Percentiles rank a stretch among this genome's conserved stretches.
Conservation (phyloP, 2,113 vertebrate species). For the Tor tambroides region DNA sequence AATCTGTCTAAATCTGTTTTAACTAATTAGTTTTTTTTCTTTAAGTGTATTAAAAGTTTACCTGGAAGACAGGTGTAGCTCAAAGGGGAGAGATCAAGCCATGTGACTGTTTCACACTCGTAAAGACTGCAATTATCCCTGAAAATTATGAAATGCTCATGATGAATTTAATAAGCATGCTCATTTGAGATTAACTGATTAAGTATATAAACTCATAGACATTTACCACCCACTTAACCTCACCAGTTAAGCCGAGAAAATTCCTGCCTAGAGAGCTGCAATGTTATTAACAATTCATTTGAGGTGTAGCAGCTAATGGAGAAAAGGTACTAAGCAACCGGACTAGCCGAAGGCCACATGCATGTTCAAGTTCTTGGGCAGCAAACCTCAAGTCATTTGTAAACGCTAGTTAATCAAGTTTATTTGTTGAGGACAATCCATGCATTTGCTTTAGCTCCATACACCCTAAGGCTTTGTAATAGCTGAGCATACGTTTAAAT, state of each 20-base stretch:
- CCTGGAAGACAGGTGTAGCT: neutral
- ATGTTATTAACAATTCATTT: neutral
- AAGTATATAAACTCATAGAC: neutral
- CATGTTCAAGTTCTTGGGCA: neutral
- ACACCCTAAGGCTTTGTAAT: neutral
- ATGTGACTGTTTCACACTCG: neutral
- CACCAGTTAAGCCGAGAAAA: neutral
- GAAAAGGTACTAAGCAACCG: neutral
- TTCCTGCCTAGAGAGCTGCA: neutral
- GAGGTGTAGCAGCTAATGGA: neutral
- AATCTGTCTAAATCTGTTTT: neutral
- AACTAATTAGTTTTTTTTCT: neutral
- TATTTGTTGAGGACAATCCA: neutral
- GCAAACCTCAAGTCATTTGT: neutral
- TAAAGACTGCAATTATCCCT: neutral
- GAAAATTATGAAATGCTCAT: neutral
- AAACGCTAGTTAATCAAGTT: neutral
- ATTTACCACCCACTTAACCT: neutral
- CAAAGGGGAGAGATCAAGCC: neutral
- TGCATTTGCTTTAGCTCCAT: neutral
- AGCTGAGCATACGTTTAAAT: neutral
- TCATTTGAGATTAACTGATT: neutral
- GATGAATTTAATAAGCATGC: conserved; percentile 23
- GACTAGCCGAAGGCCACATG: neutral
- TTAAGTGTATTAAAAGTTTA: conserved; percentile 6